These are phyloP conservation scores for Botrylloides violaceus DNA, from an alignment of 23 tunicate genomes.

Conservation along the genomic window DNA sequence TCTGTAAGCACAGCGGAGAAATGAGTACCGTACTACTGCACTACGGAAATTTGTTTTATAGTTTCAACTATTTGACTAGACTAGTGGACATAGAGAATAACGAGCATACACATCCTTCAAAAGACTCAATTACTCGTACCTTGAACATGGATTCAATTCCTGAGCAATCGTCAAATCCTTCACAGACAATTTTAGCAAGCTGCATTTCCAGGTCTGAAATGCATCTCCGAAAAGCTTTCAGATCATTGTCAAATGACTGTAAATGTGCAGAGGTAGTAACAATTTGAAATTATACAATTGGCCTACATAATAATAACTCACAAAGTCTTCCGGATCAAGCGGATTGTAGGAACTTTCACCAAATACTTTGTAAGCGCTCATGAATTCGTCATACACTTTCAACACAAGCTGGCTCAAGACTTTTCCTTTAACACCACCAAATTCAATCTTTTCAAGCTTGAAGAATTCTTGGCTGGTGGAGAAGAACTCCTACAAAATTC, in stretches of 20 bases:
- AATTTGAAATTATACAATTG: background rate
- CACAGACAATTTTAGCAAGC: conserved; percentile 82
- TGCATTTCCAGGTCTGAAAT: conserved; percentile 82
- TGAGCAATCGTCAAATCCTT: conserved; percentile 96
- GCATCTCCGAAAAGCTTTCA: conserved; percentile 34
- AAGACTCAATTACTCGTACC: no score
- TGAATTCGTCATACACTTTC: conserved; percentile 61
- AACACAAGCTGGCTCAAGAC: conserved; percentile 61
- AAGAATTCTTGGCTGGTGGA: conserved; percentile 64
- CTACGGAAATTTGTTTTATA: no score
- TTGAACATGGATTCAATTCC: conserved; percentile 75
- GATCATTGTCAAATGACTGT: conserved; percentile 66
- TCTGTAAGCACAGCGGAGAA: no score
- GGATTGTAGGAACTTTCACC: conserved; percentile 89
- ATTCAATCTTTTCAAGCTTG: conserved; percentile 93
- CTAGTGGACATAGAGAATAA: no score
- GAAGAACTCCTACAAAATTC: conserved; percentile 47
- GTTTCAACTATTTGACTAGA: no score
- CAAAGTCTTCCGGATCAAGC: conserved; percentile 81
- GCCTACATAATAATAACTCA: background rate
- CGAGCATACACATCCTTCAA: no score
- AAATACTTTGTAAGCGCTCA: conserved; percentile 69
- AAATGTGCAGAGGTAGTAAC: background rate
- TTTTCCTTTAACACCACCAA: conserved; percentile 92
- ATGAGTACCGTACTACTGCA: no score